Percentiles rank a stretch among this genome's conserved stretches.
Conservation (phyloP, 2,888 invertebrate genomes). For the Melinaea menophilus region DNA sequence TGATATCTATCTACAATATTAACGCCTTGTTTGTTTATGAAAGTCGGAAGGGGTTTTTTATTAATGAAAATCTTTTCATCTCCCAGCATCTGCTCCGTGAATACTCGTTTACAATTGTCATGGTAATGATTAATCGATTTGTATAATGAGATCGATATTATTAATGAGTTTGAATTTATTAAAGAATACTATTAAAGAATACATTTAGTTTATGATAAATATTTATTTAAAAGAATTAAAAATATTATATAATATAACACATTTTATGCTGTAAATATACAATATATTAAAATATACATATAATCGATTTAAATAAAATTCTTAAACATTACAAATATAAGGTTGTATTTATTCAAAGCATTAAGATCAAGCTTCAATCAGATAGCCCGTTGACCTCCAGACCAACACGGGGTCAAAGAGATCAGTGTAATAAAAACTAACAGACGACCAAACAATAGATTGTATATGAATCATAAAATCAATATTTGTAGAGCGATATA, state of each 20-base stretch:
- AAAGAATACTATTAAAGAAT: conserved; percentile 9
- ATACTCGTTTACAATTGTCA: conserved; percentile 43
- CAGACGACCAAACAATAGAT: conserved; percentile 25
- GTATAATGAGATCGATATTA: conserved; percentile 30
- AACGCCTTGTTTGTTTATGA: conserved; percentile 75
- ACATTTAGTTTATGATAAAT: conserved; percentile 3
- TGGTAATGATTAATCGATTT: conserved; percentile 50
- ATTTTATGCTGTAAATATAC: neutral
- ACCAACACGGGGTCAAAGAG: conserved; percentile 54
- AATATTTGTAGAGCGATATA: conserved; percentile 21
- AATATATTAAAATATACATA: conserved; percentile 30
- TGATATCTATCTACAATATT: conserved; percentile 66
- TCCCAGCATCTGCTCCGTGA: conserved; percentile 56
- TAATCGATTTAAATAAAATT: conserved; percentile 16
- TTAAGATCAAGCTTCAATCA: conserved; percentile 56
- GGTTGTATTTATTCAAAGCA: conserved; percentile 44
- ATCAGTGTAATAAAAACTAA: conserved; percentile 50
- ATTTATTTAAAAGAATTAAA: neutral
- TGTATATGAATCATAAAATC: conserved; percentile 20
- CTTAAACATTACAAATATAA: conserved; percentile 1
- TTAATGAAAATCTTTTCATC: conserved; percentile 48
- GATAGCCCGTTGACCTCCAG: conserved; percentile 55
- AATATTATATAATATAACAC: too few relatives aligned
- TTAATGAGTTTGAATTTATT: conserved; percentile 31
- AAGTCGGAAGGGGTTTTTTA: conserved; percentile 45